Percentiles rank a stretch among this genome's conserved stretches.
These are phyloP conservation scores for Papilio glaucus DNA, from an alignment of 1,140 invertebrate genomes.

Conservation along the genomic window DNA sequence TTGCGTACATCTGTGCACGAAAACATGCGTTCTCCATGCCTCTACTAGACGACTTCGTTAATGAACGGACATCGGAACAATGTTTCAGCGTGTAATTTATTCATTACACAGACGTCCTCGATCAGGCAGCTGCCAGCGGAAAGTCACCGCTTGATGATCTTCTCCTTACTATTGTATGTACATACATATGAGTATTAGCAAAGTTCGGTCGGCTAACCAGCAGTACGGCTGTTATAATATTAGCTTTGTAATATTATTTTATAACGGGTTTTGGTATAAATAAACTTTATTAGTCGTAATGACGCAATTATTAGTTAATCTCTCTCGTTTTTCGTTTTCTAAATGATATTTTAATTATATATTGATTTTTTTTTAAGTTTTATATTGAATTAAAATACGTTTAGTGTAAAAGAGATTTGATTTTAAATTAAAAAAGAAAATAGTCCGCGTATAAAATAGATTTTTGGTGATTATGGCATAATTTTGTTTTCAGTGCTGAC, in stretches of 20 bases:
- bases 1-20: constrained; percentile 44
- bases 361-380: too few species aligned
- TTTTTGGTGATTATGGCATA: not conserved
- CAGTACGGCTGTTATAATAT: not conserved
- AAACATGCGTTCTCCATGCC: constrained; percentile 55
- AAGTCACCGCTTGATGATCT: constrained; percentile 75
- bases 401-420: not conserved
- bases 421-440: not conserved
- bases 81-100: constrained; percentile 83
- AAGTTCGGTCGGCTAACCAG: constrained; percentile 6
- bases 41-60: constrained; percentile 66
- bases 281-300: too few species aligned
- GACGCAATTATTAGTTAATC: too few species aligned
- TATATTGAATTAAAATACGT: too few species aligned
- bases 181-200: constrained; percentile 31
- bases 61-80: constrained; percentile 77
- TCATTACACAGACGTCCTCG: constrained; percentile 80
- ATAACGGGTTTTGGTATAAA: not conserved
- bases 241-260: not conserved
- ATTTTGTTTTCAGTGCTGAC: not conserved
- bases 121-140: constrained; percentile 70
- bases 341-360: too few species aligned
- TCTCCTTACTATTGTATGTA: constrained; percentile 43
- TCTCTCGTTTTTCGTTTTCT: too few species aligned
- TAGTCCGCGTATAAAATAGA: not conserved